A percentile compares a stretch with the other conserved stretches of the same genome.
Conservation (phyloP, 2,888 invertebrate species). For the Anagyrus pseudococci region DNA sequence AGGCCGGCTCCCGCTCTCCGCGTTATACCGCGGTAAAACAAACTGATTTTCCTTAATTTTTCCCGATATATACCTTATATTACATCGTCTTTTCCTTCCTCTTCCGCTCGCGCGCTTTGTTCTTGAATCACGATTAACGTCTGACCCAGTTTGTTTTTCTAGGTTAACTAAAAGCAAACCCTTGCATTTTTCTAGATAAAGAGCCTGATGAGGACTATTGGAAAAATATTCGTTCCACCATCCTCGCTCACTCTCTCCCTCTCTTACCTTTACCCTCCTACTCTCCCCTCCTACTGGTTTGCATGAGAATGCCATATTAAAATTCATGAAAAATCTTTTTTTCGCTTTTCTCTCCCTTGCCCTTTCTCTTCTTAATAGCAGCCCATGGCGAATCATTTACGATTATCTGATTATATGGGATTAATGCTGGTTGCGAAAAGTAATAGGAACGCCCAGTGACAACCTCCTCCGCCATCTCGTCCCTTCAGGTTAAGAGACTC, state of each 20-base stretch:
- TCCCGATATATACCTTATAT: too few relatives aligned
- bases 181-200: slow-evolving; percentile 35
- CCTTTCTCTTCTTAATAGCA: too few relatives aligned
- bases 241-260: not conserved
- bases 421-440: too few relatives aligned
- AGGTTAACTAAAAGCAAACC: slow-evolving; percentile 36
- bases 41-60: slow-evolving; percentile 1
- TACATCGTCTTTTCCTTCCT: too few relatives aligned
- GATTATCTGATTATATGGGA: too few relatives aligned
- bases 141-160: slow-evolving; percentile 35
- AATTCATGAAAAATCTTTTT: slow-evolving; percentile 34
- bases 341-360: too few relatives aligned
- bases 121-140: slow-evolving; percentile 34
- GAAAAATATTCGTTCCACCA: slow-evolving; percentile 27
- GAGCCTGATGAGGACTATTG: slow-evolving; percentile 32
- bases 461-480: too few relatives aligned
- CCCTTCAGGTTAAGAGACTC: too few relatives aligned
- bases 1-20: too few relatives aligned
- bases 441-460: too few relatives aligned
- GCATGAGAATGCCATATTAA: slow-evolving; percentile 29
- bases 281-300: slow-evolving; percentile 2
- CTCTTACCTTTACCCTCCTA: too few relatives aligned
- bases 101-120: slow-evolving; percentile 15
- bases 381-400: not conserved
- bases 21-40: too few relatives aligned